Conservation (phyloP, 2,113 vertebrate species). For the Anseranas semipalmata region DNA sequence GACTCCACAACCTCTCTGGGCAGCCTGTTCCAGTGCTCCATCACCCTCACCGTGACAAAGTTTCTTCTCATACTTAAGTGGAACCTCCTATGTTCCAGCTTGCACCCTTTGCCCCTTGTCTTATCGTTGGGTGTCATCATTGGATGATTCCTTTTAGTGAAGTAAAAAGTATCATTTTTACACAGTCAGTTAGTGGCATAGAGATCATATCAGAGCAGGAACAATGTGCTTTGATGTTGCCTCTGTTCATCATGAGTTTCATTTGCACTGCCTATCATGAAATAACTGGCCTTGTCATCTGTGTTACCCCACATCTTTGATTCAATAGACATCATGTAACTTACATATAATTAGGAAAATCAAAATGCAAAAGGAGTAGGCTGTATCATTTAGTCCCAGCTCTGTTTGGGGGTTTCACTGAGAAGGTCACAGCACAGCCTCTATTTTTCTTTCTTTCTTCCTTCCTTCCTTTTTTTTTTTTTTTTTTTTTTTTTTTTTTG, state of each 20-base stretch:
- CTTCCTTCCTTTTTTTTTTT: neutral
- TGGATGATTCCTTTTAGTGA: neutral
- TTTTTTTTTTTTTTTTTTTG: neutral
- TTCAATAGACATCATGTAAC: neutral
- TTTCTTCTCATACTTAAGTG: no score
- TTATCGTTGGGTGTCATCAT: no score
- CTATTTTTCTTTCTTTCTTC: neutral
- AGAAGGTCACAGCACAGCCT: neutral
- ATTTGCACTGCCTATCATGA: neutral
- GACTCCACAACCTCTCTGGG: no score
- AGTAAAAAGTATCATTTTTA: neutral
- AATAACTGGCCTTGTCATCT: neutral
- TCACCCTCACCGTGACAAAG: no score
- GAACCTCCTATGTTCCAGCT: no score
- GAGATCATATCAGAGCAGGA: neutral
- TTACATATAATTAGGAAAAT: neutral
- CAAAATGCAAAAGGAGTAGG: neutral
- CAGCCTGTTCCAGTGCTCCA: no score
- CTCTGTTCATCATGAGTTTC: neutral
- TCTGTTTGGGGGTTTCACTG: neutral
- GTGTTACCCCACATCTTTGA: neutral
- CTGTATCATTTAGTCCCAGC: neutral
- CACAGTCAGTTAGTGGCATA: neutral
- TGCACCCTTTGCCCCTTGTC: no score
- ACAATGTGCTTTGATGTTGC: neutral